Conservation (phyloP, 2,888 invertebrate species). For the Anagyrus pseudococci region DNA sequence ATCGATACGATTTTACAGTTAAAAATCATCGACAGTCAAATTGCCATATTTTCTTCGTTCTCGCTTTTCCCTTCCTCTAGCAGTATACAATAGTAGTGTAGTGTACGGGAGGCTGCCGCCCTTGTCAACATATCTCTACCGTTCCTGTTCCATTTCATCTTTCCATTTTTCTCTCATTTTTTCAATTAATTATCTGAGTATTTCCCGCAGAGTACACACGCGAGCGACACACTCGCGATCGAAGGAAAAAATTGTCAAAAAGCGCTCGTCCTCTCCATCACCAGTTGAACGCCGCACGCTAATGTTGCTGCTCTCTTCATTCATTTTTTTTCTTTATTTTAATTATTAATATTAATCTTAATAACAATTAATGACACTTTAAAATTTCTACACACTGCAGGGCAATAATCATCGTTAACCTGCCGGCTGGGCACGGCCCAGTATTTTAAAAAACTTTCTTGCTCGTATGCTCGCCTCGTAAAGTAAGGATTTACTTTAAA, state of each 20-base stretch:
- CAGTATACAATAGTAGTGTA: slow-evolving; percentile 50
- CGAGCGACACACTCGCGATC: slow-evolving; percentile 41
- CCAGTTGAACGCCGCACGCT: slow-evolving; percentile 37
- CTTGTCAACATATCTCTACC: slow-evolving; percentile 46
- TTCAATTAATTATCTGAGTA: slow-evolving; percentile 41
- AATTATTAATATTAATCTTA: slow-evolving; percentile 51
- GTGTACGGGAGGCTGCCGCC: slow-evolving; percentile 49
- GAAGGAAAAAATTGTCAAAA: slow-evolving; percentile 38
- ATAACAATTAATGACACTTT: slow-evolving; percentile 59
- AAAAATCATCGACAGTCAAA: slow-evolving; percentile 30
- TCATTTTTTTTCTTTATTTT: slow-evolving; percentile 18
- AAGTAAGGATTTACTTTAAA: slow-evolving; percentile 37
- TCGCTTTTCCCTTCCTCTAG: slow-evolving; percentile 34
- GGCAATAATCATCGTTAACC: slow-evolving; percentile 49
- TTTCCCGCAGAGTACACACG: slow-evolving; percentile 44
- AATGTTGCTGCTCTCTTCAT: slow-evolving; percentile 38
- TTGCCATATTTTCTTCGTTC: slow-evolving; percentile 40
- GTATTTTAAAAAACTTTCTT: slow-evolving; percentile 45
- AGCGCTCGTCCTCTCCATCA: slow-evolving; percentile 40
- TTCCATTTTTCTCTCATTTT: slow-evolving; percentile 27
- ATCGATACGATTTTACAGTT: slow-evolving; percentile 10
- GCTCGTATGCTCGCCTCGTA: slow-evolving; percentile 42
- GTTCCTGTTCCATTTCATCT: slow-evolving; percentile 27
- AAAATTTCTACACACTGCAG: slow-evolving; percentile 59
- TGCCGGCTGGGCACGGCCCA: slow-evolving; percentile 53